phyloP scores from a whole-genome alignment of 1,140 invertebrate genomes.

The Sarcophaga peregrina region DNA sequence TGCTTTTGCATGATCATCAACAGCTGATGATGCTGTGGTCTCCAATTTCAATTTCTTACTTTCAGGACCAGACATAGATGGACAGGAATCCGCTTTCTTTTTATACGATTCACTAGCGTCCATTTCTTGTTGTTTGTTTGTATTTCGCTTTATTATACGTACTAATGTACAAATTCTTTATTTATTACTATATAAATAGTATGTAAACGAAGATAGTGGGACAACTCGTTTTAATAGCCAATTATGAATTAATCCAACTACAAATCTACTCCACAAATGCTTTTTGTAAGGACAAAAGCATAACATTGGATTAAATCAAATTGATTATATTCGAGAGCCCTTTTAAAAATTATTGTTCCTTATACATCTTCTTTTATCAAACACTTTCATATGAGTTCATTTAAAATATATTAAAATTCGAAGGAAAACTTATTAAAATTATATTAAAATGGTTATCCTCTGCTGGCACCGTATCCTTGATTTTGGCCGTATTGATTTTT shows the following conservation, averaged over 20 bases:
- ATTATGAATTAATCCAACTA: slow-evolving; percentile 65
- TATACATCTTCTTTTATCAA: not conserved
- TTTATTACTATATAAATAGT: slow-evolving; percentile 9
- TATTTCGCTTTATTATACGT: too few species aligned
- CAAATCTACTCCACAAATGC: not conserved
- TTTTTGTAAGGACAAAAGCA: slow-evolving; percentile 49
- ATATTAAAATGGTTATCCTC: too few species aligned
- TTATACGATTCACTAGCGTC: slow-evolving; percentile 1
- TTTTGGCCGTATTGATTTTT: slow-evolving; percentile 33
- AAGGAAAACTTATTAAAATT: too few species aligned
- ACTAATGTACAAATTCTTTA: slow-evolving; percentile 18
- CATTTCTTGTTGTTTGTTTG: not conserved
- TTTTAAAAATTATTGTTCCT: not conserved
- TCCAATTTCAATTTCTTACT: slow-evolving; percentile 44
- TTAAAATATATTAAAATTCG: too few species aligned
- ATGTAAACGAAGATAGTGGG: slow-evolving; percentile 9
- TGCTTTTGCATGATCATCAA: slow-evolving; percentile 45
- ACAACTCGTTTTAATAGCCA: slow-evolving; percentile 62
- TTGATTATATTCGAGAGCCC: slow-evolving; percentile 63
- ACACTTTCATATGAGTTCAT: not conserved
- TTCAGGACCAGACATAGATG: slow-evolving; percentile 7
- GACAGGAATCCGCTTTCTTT: not conserved
- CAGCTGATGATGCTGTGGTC: slow-evolving; percentile 46
- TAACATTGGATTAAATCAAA: slow-evolving; percentile 60
- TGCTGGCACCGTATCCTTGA: too few species aligned